These are phyloP conservation scores for Chelonoidis abingdonii DNA, from an alignment of 2,113 vertebrate genomes.

Conservation along the genomic window DNA sequence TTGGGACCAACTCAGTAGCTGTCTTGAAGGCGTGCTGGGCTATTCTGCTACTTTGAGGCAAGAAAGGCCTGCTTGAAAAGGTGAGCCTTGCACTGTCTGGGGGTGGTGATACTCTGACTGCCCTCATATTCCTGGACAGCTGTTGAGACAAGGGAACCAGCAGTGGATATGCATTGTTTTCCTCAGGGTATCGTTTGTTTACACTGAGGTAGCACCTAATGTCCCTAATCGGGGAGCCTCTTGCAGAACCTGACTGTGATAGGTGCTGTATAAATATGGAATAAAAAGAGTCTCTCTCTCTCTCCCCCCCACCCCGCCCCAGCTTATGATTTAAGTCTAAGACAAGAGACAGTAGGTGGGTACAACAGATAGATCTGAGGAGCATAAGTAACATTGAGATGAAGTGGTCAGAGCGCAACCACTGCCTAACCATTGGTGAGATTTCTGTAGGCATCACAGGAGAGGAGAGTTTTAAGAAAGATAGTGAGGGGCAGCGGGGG, in stretches of 20 bases:
- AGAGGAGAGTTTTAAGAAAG: not conserved
- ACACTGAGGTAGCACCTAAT: not conserved
- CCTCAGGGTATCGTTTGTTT: fast-evolving
- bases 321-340: not conserved
- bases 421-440: fast-evolving
- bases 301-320: too few relatives aligned
- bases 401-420: not conserved
- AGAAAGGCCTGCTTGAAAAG: not conserved
- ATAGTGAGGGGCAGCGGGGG: not conserved
- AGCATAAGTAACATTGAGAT: fast-evolving
- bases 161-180: not conserved
- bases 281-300: fast-evolving
- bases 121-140: not conserved
- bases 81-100: not conserved
- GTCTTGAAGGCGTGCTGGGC: not conserved
- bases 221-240: not conserved
- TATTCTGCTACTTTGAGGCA: not conserved
- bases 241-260: not conserved
- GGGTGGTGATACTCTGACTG: too few relatives aligned
- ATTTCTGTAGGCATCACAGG: not conserved
- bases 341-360: not conserved
- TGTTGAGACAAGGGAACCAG: not conserved
- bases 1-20: not conserved
- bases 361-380: not conserved
- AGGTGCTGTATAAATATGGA: fast-evolving